These are phyloP conservation scores for Hypolimnas misippus DNA, from an alignment of 2,888 invertebrate species.

Conservation along the genomic window DNA sequence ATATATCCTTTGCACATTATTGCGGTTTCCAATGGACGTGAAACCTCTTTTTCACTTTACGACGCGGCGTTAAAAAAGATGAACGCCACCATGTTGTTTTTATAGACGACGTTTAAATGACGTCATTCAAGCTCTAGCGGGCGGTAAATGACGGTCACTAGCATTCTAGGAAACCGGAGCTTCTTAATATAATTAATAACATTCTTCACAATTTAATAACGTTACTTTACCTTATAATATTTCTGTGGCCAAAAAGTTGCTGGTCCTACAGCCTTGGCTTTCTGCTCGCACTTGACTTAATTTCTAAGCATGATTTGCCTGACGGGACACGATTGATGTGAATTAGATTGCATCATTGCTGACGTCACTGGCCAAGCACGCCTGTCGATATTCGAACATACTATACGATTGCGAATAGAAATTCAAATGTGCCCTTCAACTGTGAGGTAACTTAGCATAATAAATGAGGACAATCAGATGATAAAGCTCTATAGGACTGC, in stretches of 20 bases:
- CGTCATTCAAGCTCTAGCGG: too few relatives aligned
- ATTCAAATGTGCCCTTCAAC: conserved; percentile 72
- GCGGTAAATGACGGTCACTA: too few relatives aligned
- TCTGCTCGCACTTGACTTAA: conserved; percentile 27
- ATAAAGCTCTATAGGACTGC: conserved; percentile 7
- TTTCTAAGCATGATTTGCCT: conserved; percentile 31
- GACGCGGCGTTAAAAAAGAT: too few relatives aligned
- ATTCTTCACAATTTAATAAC: too few relatives aligned
- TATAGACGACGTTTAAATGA: too few relatives aligned
- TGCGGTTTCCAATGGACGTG: too few relatives aligned
- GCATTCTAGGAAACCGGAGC: too few relatives aligned
- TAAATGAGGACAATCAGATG: conserved; percentile 31
- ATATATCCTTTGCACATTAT: too few relatives aligned
- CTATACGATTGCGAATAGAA: conserved; percentile 54
- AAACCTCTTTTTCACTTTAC: too few relatives aligned
- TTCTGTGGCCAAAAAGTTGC: conserved; percentile 16
- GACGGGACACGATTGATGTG: conserved; percentile 47
- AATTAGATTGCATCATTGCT: conserved; percentile 73
- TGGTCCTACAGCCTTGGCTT: conserved; percentile 18
- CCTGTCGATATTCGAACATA: conserved; percentile 59
- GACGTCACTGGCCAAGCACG: conserved; percentile 68
- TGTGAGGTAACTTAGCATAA: conserved; percentile 48
- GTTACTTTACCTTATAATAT: too few relatives aligned
- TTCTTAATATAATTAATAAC: too few relatives aligned
- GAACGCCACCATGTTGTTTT: too few relatives aligned